Base-by-base conservation (phyloP, 1,140 invertebrate species). In the Caenorhabditis remanei region DNA sequence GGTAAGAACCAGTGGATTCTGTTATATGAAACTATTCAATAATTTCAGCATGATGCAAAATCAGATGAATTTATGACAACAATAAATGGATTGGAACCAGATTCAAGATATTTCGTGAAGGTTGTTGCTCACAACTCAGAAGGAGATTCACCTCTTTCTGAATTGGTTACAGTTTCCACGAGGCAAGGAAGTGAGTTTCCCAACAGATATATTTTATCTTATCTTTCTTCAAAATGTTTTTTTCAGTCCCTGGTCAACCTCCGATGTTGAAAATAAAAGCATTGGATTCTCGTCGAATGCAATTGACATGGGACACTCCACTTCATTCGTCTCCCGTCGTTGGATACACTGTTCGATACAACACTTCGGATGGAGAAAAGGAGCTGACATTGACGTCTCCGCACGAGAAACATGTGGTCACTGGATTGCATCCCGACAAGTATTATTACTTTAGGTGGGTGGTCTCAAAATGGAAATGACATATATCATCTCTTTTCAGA, bases 31-130 rank as follows among this genome's bases (percentile, higher is more conserved):
- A 46, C 19, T 84, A 32, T 85, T 46, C 2, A 2, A 32, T 75
- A 67, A 48, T 90, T 90, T 88, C 65, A 89, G 90, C 85, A 89
- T 46, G 89, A 94, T 95, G 95, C 94, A 96, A 98, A 89, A 96
- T 58, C 98, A 93, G 97, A 96, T 93, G 97, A 96, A 93, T 95
- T 96, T 90, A 93, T 98, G 90, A 97, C 97, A 19, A 99, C 97
- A 9, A 96, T 99, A 90, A 89, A 87, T 61, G 90, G 91, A 48
- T 90, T 94, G 50, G 88, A 90, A 32, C 90, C 91, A 7, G 93
- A 94, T 75, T 90, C 89, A 4, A 93, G 93, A 0, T 93, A 94
- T 88, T 92, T 93, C 48, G 90, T 94, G 58, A 90, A 89, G 86
- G 91, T 93, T 16, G 89, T 93, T 84, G 93, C 93, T 32, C 92